Evolutionary conservation across 2,113 vertebrate species (phyloP).

Genomic region (Rhineura floridana): DNA sequence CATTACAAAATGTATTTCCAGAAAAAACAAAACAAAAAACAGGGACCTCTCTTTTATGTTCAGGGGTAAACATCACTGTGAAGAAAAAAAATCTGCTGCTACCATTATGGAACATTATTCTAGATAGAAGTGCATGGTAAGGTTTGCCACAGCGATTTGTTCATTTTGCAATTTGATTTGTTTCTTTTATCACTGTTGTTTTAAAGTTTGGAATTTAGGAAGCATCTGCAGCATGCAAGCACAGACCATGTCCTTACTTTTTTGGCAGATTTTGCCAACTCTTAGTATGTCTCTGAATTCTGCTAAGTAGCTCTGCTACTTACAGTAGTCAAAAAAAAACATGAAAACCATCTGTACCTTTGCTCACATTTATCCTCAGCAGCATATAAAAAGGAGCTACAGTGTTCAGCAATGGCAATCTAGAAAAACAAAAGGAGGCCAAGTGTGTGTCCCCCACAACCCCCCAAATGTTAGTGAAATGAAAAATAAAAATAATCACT

Average conservation of each 20-base stretch:
- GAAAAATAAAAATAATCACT: neutral
- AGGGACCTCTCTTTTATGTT: neutral
- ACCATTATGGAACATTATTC: neutral
- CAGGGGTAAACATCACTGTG: neutral
- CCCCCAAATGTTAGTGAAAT: neutral
- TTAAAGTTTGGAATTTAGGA: neutral
- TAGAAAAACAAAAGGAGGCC: neutral
- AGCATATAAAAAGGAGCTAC: neutral
- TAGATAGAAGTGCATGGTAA: neutral
- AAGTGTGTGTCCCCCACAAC: neutral
- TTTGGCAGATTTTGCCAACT: neutral
- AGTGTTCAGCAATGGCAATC: neutral
- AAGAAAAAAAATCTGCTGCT: neutral
- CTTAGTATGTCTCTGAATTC: neutral
- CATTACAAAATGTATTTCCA: neutral
- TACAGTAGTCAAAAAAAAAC: neutral
- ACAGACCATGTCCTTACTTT: neutral
- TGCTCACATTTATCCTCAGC: neutral
- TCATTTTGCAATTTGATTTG: neutral
- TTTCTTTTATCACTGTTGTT: neutral
- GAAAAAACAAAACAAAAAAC: neutral
- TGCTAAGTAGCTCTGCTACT: neutral
- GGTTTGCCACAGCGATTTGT: neutral
- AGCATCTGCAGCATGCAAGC: neutral
- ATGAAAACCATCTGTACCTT: neutral